Evolutionary conservation across 2,113 vertebrate species (phyloP), one percentile per base, ranked within the genome.

Genomic region (Barnardius zonarius): DNA sequence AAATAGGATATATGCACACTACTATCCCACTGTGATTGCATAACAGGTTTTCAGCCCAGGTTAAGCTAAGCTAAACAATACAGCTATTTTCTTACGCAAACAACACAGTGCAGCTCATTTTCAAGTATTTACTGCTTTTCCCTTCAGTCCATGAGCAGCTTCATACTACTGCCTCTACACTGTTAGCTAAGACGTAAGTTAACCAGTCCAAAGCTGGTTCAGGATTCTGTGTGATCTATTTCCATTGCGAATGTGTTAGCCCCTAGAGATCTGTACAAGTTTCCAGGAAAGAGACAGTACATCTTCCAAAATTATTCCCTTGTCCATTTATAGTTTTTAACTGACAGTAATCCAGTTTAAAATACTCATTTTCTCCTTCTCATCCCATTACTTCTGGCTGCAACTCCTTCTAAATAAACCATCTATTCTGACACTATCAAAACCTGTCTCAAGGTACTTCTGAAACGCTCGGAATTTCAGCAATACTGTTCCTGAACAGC

Each of bases 161-260:
- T n/a, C n/a, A 19, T 7, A 8, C 44, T 67, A 10, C 75, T 27
- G 39, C 52, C 39, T 27, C 46, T 61, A 23, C 46, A 24, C 19
- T 27, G 25, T 11, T 17, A 10, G 4, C 28, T 55, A n/a, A 27
- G 13, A n/a, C 11, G 0, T 11, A 22, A 20, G 6, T 8, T 3
- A 46, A 17, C 19, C 61, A 31, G 24, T 22, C 46, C 68, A 62
- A 46, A 68, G 46, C 51, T 23, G 54, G 13, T 22, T 73, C 28
- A 52, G 30, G 16, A 44, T 57, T 43, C 66, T 28, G 10, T 7
- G 10, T 9, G 5, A 61, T n/a, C 17, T 31, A 8, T 24, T n/a
- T 39, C 24, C 12, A 30, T 2, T 37, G 28, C 15, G 10, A 57
- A 51, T 8, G 14, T 13, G 1, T 19, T 19, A 55, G n/a, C 31